Evolutionary conservation across 2,888 invertebrate species (phyloP).

Genomic region (Cryptocheilus praepositus): DNA sequence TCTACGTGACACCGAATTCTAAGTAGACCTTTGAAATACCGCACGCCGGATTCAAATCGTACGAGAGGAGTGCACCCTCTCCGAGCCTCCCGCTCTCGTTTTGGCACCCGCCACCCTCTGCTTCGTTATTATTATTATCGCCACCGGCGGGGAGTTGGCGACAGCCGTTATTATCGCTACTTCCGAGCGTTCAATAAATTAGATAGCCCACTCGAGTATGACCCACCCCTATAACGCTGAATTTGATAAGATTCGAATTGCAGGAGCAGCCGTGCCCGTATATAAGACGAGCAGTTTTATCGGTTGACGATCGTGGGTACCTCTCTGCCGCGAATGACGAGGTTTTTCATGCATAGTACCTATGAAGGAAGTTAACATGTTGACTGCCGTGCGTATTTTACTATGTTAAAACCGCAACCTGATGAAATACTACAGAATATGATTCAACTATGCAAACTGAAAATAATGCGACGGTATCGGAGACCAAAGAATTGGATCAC

Average conservation of each 20-base stretch:
- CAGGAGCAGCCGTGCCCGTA: no score
- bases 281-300: no score
- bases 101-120: background rate
- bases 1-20: conserved; percentile 75
- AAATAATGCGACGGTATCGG: no score
- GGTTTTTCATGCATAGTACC: no score
- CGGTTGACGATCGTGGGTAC: no score
- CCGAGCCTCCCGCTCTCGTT: conserved; percentile 16
- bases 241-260: conserved; percentile 47
- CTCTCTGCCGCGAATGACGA: no score
- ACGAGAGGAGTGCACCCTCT: conserved; percentile 22
- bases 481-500: no score
- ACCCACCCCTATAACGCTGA: conserved; percentile 16
- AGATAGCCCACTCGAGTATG: conserved; percentile 45
- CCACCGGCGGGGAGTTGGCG: conserved; percentile 8
- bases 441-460: no score
- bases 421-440: no score
- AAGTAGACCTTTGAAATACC: conserved; percentile 71
- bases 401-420: no score
- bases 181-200: conserved; percentile 57
- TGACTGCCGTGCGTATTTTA: no score
- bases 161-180: conserved; percentile 34
- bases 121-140: conserved; percentile 28
- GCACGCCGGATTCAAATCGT: conserved; percentile 58
- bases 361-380: no score